Base-by-base conservation (phyloP, 2,888 invertebrate genomes). In the Serripes groenlandicus region DNA sequence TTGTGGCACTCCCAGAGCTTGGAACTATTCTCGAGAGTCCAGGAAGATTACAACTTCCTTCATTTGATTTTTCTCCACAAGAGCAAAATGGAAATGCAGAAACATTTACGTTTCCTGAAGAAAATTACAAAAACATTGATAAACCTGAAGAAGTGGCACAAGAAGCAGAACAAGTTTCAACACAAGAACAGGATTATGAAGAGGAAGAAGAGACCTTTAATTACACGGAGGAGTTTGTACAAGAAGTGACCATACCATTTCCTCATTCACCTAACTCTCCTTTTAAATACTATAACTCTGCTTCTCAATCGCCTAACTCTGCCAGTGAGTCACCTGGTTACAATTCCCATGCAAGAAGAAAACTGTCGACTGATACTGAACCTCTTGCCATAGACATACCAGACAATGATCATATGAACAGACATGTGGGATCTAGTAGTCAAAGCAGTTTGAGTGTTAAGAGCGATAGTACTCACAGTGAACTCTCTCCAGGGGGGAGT, bases 11-110 rank as follows among this genome's bases (percentile, higher is more conserved):
- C 1, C 71, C 54, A 34, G 71, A 56, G 18, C 54, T 71, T n/a
- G 35, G 56, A 4, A 71, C 54, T 18, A 71, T 35, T 26, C 32
- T 71, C 0, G 66, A 66, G 28, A 66, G 66, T 34, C 66, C 66
- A 2, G 66, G 66, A 26, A 74, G 66, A 35, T 72, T 84, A n/a
- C 71, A 74, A 18, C 71, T 84, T n/a, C 84, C 84, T 35, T 60
- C 84, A 32, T 64, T 84, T 62, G 84, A 84, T 71, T 84, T 80
- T 60, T 80, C 84, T 21, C 80, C 80, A 9, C 21, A 76, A n/a
- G 74, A 83, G 21, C 74, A 62, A 49, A 58, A 64, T 3, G 23
- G 34, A 18, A 42, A 21, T 23, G 28, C 34, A 23, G 71, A 58
- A 4, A 30, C 15, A 21, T 71, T 71, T 26, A 35, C 71, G 18